Percentiles rank a stretch among this genome's conserved stretches.
Conservation (phyloP, 2,113 vertebrate genomes). For the Tachysurus vachellii region DNA sequence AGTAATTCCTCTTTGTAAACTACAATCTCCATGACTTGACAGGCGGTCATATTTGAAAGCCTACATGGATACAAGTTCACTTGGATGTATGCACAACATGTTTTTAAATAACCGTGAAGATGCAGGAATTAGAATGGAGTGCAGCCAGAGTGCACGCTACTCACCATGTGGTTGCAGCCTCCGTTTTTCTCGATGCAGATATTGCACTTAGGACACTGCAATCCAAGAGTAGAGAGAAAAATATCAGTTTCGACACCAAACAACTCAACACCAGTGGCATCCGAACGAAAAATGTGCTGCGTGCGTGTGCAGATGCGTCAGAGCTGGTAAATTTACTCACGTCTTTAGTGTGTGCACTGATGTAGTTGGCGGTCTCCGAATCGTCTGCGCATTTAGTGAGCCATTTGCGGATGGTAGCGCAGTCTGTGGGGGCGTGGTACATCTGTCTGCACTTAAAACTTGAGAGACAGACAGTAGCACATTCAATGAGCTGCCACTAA, state of each 20-base stretch:
- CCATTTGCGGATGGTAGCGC: constrained; percentile 97
- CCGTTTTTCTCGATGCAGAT: constrained; percentile 99
- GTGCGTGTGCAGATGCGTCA: neutral
- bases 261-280: neutral
- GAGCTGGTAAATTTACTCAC: constrained; percentile 71
- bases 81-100: neutral
- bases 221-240: constrained; percentile 20
- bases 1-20: neutral
- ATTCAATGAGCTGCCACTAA: neutral
- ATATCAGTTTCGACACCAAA: neutral
- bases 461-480: constrained; percentile 60
- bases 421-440: constrained; percentile 99
- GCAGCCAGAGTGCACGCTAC: constrained; percentile 52
- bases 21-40: neutral
- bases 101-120: neutral
- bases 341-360: constrained; percentile 99
- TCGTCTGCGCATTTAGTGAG: constrained; percentile 99
- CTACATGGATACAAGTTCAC: neutral
- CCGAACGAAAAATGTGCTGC: neutral
- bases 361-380: constrained; percentile 99
- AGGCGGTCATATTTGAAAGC: neutral
- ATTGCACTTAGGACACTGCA: constrained; percentile 99
- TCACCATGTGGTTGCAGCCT: constrained; percentile 99
- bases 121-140: neutral
- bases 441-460: constrained; percentile 99